These are phyloP conservation scores for Samia ricini DNA, from an alignment of 1,140 invertebrate species.

Conservation along the genomic window DNA sequence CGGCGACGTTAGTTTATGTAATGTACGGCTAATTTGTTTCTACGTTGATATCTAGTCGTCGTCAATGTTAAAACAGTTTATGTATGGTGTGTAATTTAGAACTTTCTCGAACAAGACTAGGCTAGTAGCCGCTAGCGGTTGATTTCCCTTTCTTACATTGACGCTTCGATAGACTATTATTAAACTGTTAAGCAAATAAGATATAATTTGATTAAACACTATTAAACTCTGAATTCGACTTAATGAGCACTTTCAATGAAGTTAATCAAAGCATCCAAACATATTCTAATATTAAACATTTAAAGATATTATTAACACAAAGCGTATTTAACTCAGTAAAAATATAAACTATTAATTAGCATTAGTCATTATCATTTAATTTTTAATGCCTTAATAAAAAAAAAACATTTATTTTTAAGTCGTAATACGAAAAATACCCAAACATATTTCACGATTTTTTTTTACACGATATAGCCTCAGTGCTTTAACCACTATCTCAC, in stretches of 20 bases:
- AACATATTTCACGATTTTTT: no score
- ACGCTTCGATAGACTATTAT: conserved; percentile 40
- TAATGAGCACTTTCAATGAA: not conserved
- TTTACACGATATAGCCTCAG: no score
- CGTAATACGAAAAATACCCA: no score
- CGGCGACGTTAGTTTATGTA: not conserved
- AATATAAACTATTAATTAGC: no score
- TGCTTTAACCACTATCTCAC: no score
- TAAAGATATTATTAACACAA: no score
- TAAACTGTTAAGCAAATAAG: conserved; percentile 17
- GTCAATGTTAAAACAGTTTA: conserved; percentile 61
- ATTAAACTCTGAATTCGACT: not conserved
- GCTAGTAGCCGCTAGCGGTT: conserved; percentile 29
- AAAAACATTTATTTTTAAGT: no score
- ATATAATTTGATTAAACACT: not conserved
- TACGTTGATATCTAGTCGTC: conserved; percentile 19
- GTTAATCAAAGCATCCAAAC: not conserved
- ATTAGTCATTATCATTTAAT: no score
- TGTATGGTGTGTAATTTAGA: conserved; percentile 66
- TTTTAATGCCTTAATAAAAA: no score
- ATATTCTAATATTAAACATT: not conserved
- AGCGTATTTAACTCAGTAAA: no score
- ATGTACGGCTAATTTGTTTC: not conserved
- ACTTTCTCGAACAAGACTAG: conserved; percentile 59
- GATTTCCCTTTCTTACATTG: conserved; percentile 52